Evolutionary conservation across 2,888 invertebrate genomes (phyloP).

Genomic region (Corbicula japonica): DNA sequence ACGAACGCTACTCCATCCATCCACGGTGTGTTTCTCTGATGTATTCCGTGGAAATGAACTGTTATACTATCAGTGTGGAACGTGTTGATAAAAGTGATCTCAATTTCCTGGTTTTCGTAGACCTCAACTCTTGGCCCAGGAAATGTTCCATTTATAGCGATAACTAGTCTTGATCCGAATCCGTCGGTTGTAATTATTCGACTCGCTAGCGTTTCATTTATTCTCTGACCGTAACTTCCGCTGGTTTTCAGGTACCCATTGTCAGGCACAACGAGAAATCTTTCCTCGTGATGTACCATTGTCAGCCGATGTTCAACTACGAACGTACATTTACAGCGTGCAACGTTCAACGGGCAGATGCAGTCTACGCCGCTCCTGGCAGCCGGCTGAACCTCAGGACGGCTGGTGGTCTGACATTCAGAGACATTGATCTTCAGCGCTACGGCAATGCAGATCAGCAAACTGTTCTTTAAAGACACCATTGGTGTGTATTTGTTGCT

Average conservation of each 20-base stretch:
- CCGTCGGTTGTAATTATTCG: conserved; percentile 73
- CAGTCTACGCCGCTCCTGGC: conserved; percentile 1
- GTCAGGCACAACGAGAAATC: conserved; percentile 31
- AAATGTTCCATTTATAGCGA: conserved; percentile 71
- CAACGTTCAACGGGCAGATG: conserved; percentile 29
- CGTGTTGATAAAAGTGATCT: conserved; percentile 61
- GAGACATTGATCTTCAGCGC: background rate
- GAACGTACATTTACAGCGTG: conserved; percentile 52
- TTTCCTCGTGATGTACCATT: conserved; percentile 49
- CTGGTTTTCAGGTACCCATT: conserved; percentile 34
- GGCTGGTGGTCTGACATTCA: background rate
- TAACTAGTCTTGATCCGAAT: conserved; percentile 60
- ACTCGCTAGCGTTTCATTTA: conserved; percentile 24
- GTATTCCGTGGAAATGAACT: conserved; percentile 76
- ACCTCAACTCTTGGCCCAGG: conserved; percentile 76
- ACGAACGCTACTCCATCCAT: conserved; percentile 76
- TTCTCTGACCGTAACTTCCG: background rate
- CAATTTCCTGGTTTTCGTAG: conserved; percentile 65
- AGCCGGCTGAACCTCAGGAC: background rate
- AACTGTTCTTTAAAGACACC: background rate
- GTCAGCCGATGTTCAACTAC: conserved; percentile 57
- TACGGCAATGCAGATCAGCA: background rate
- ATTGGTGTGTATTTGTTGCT: background rate
- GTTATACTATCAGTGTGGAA: conserved; percentile 68
- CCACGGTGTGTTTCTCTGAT: conserved; percentile 66